Evolutionary conservation across 2,888 invertebrate genomes (phyloP).

Genomic region (Sarcophaga variegata): DNA sequence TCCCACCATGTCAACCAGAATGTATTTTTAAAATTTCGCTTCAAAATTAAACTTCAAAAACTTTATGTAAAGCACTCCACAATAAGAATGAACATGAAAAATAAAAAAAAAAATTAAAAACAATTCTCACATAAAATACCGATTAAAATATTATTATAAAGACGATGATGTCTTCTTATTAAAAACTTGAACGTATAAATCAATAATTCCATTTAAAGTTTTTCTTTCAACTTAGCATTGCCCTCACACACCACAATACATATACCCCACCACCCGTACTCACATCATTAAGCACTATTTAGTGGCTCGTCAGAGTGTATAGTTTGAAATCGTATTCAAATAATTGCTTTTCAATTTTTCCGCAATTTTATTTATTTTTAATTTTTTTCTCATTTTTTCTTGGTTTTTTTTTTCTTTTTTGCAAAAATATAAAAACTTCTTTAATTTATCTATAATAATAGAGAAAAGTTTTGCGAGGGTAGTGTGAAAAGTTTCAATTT

Average conservation of each 20-base stretch:
- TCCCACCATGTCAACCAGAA: no score
- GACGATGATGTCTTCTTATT: background rate
- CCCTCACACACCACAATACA: background rate
- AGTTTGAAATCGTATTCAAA: background rate
- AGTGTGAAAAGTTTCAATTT: background rate
- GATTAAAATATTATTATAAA: background rate
- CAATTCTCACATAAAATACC: no score
- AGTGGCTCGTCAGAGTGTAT: no score
- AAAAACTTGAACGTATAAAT: background rate
- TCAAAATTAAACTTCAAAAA: no score
- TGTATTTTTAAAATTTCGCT: no score
- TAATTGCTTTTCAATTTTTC: constrained; percentile 44
- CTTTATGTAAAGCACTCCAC: no score
- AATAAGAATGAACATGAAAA: background rate
- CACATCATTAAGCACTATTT: no score
- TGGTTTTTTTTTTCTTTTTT: no score
- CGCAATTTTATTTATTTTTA: constrained; percentile 21
- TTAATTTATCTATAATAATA: constrained; percentile 63
- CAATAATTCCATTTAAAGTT: background rate
- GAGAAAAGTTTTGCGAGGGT: constrained; percentile 22
- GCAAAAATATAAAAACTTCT: constrained; percentile 28
- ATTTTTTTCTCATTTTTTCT: no score
- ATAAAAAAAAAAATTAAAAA: background rate
- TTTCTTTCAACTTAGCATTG: background rate
- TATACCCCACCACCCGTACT: no score